phyloP scores from a whole-genome alignment of 1,140 invertebrate genomes.

The Phenacoccus solenopsis region DNA sequence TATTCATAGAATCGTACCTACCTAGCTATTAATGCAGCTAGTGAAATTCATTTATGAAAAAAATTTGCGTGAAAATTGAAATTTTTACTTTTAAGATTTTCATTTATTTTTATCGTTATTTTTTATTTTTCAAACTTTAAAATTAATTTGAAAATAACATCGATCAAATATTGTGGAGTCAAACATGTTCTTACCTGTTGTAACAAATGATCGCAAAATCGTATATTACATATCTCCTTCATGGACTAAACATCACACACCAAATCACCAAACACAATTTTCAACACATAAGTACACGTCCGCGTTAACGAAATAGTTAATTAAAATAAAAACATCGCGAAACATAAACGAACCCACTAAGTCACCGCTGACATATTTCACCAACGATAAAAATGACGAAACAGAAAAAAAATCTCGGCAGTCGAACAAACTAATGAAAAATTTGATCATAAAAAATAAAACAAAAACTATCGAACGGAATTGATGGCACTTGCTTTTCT shows the following conservation, averaged over 20 bases:
- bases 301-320: too few species aligned
- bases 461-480: background rate
- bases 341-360: background rate
- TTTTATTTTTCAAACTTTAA: too few species aligned
- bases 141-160: too few species aligned
- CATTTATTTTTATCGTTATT: too few species aligned
- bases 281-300: background rate
- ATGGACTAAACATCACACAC: background rate
- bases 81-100: too few species aligned
- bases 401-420: background rate
- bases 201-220: background rate
- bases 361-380: background rate
- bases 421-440: background rate
- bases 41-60: too few species aligned
- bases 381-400: background rate
- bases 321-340: background rate
- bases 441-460: too few species aligned
- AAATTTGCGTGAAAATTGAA: too few species aligned
- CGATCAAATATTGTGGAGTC: too few species aligned
- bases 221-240: background rate
- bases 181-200: background rate
- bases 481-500: background rate
- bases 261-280: background rate
- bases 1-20: too few species aligned
- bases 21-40: too few species aligned